These are phyloP conservation scores for Cochlearius cochlearius DNA, from an alignment of 2,113 vertebrate genomes.

Conservation along the genomic window DNA sequence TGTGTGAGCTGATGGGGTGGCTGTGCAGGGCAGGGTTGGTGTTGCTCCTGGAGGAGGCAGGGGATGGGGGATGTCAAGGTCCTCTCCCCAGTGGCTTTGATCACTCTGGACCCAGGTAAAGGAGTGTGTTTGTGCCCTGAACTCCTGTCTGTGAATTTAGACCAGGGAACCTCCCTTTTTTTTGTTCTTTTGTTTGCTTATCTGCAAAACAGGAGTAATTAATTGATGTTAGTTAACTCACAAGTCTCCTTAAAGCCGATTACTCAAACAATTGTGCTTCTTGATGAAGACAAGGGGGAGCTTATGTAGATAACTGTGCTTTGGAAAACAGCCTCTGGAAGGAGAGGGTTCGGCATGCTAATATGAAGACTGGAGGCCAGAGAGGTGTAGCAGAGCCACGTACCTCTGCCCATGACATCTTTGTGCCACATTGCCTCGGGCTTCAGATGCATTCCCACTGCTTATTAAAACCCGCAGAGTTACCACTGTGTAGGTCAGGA, in stretches of 20 bases:
- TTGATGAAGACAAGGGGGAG: neutral
- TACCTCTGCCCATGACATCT: neutral
- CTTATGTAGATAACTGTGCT: neutral
- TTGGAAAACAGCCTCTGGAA: neutral
- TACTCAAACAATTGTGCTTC: neutral
- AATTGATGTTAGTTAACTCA: conserved; percentile 10
- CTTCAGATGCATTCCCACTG: neutral
- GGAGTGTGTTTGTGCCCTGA: neutral
- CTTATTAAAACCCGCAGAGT: neutral
- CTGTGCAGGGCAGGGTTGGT: neutral
- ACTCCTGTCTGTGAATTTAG: neutral
- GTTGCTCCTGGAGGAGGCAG: neutral
- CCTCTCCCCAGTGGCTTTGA: neutral
- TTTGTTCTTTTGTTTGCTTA: neutral
- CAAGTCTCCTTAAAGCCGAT: neutral
- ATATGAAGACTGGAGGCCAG: neutral
- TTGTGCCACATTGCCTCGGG: neutral
- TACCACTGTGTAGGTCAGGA: neutral
- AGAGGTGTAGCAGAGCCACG: neutral
- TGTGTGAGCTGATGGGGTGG: neutral
- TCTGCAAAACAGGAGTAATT: neutral
- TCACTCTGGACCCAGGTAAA: neutral
- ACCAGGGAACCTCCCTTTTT: neutral
- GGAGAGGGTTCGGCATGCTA: neutral
- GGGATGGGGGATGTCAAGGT: neutral